These are phyloP conservation scores for Archivesica marissinica DNA, from an alignment of 1,140 invertebrate genomes.

Conservation along the genomic window DNA sequence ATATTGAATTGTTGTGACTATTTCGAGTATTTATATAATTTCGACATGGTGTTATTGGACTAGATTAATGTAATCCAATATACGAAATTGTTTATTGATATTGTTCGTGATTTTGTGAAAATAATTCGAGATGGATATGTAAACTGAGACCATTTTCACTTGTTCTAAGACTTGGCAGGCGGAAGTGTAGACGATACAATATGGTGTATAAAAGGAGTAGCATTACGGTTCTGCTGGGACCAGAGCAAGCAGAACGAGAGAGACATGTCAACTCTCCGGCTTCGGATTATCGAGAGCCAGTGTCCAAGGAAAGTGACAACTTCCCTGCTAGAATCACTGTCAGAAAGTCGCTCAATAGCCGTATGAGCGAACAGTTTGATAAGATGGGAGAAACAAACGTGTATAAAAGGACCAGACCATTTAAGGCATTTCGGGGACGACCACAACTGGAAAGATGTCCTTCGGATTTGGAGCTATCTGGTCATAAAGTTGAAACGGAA, in stretches of 20 bases:
- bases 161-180: too few species aligned
- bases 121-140: too few species aligned
- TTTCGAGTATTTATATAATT: not conserved
- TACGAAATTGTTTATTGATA: too few species aligned
- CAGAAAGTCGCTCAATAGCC: not conserved
- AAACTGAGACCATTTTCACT: too few species aligned
- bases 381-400: conserved; percentile 47
- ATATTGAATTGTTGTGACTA: conserved; percentile 20
- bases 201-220: conserved; percentile 52
- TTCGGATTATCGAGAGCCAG: conserved; percentile 8
- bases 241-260: conserved; percentile 4
- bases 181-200: conserved; percentile 11
- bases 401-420: conserved; percentile 47
- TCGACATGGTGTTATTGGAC: not conserved
- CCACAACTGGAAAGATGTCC: conserved; percentile 19
- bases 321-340: not conserved
- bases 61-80: too few species aligned
- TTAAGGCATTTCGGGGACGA: not conserved
- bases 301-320: conserved; percentile 20
- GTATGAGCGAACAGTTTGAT: not conserved
- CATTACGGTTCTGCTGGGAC: conserved; percentile 48
- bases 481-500: conserved; percentile 42
- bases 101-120: too few species aligned
- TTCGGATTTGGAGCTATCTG: conserved; percentile 34
- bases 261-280: not conserved